phyloP scores from a whole-genome alignment of 2,888 invertebrate genomes.

The Cheilosia variabilis region DNA sequence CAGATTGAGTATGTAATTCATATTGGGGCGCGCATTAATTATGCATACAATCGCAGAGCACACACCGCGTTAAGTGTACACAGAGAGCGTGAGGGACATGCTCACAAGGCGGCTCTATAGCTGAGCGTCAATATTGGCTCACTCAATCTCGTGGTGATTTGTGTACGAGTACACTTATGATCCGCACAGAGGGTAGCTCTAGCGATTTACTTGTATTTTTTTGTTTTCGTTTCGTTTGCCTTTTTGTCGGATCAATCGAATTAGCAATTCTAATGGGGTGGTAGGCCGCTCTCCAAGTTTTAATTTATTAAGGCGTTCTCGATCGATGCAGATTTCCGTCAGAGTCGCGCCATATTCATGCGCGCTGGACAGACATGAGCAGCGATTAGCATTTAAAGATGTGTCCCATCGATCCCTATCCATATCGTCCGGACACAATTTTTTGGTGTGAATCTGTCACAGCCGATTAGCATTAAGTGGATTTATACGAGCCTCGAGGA shows the following conservation, averaged over 20 bases:
- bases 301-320: conserved; percentile 55
- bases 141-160: conserved; percentile 51
- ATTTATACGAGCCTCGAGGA: conserved; percentile 20
- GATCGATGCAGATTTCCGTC: conserved; percentile 67
- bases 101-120: conserved; percentile 55
- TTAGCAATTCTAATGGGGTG: conserved; percentile 70
- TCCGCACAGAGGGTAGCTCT: not conserved
- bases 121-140: conserved; percentile 57
- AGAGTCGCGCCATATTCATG: conserved; percentile 36
- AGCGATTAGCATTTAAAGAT: conserved; percentile 70
- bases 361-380: conserved; percentile 33
- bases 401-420: conserved; percentile 1
- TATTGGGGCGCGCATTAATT: conserved; percentile 73
- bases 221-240: conserved; percentile 29
- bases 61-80: conserved; percentile 52
- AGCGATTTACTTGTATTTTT: too few species aligned
- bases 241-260: conserved; percentile 47
- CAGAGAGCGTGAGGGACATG: conserved; percentile 62
- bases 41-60: conserved; percentile 60
- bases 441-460: conserved; percentile 70
- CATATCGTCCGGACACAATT: not conserved
- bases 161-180: conserved; percentile 30
- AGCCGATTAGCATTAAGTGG: conserved; percentile 56
- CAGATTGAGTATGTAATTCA: conserved; percentile 59
- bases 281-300: conserved; percentile 29